Conservation (phyloP, 1,140 invertebrate genomes). For the Drosophila saltans region DNA sequence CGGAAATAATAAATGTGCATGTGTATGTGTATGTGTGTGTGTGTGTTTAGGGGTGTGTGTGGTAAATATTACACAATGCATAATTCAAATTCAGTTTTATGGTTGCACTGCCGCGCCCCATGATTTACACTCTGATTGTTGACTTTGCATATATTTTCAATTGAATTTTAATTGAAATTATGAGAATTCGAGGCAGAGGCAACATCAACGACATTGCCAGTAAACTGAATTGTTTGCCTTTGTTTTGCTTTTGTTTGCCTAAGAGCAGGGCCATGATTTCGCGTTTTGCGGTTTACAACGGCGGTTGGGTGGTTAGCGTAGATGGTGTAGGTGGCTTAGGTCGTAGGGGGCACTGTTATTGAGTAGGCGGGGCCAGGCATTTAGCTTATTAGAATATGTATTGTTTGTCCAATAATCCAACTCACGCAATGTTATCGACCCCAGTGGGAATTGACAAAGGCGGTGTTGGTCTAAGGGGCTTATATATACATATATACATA, state of each 20-base stretch:
- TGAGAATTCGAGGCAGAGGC: conserved; percentile 35
- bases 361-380: conserved; percentile 44
- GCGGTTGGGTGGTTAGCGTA: too few species aligned
- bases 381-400: conserved; percentile 61
- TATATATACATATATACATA: too few species aligned
- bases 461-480: background rate
- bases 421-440: conserved; percentile 19
- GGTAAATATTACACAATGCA: conserved; percentile 56
- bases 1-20: conserved; percentile 9
- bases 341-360: background rate
- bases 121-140: conserved; percentile 66
- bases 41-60: background rate
- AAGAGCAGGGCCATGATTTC: conserved; percentile 31
- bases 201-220: conserved; percentile 18
- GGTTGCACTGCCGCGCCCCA: conserved; percentile 37
- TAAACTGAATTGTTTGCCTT: conserved; percentile 51
- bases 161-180: conserved; percentile 81
- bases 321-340: background rate
- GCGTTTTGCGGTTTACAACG: conserved; percentile 20
- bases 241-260: conserved; percentile 61
- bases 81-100: conserved; percentile 54
- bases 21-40: background rate
- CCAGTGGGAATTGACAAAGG: conserved; percentile 13
- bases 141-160: conserved; percentile 75
- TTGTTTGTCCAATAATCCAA: conserved; percentile 53